Conservation (phyloP, 2,113 vertebrate species). For the Marmota flaviventris region DNA sequence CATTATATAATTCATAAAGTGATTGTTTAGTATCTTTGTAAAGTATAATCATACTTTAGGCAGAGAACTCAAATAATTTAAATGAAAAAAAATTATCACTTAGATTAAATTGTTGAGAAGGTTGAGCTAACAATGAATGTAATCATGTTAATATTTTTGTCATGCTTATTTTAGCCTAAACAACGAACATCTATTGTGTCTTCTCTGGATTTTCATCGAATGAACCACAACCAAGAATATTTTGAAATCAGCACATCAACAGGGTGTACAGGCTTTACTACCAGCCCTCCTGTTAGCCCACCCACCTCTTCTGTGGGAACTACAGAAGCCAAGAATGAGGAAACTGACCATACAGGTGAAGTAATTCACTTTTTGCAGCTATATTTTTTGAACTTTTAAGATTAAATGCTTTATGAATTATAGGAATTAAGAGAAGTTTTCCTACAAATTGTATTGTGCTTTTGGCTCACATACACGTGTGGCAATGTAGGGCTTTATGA, state of each 20-base stretch:
- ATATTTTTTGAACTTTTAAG: slow-evolving; percentile 3
- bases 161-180: slow-evolving; percentile 91
- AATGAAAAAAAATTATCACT: neutral
- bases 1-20: neutral
- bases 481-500: neutral
- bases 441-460: neutral
- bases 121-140: neutral
- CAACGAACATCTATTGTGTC: slow-evolving; percentile 98
- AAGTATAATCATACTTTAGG: neutral
- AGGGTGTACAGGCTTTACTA: slow-evolving; percentile 94
- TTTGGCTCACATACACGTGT: neutral
- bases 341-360: slow-evolving; percentile 89
- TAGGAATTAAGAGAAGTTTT: neutral
- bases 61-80: slow-evolving; percentile 22
- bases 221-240: slow-evolving; percentile 95
- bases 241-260: slow-evolving; percentile 96
- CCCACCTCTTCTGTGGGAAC: slow-evolving; percentile 90
- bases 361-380: neutral
- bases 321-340: slow-evolving; percentile 91
- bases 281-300: slow-evolving; percentile 93
- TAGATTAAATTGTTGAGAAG: slow-evolving; percentile 20
- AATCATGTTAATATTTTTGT: slow-evolving; percentile 42
- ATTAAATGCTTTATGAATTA: neutral
- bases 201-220: slow-evolving; percentile 94
- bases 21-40: slow-evolving; percentile 15